A percentile compares a stretch with the other conserved stretches of the same genome.
phyloP scores from a whole-genome alignment of 1,140 invertebrate genomes.

The Diploscapter pachys region DNA sequence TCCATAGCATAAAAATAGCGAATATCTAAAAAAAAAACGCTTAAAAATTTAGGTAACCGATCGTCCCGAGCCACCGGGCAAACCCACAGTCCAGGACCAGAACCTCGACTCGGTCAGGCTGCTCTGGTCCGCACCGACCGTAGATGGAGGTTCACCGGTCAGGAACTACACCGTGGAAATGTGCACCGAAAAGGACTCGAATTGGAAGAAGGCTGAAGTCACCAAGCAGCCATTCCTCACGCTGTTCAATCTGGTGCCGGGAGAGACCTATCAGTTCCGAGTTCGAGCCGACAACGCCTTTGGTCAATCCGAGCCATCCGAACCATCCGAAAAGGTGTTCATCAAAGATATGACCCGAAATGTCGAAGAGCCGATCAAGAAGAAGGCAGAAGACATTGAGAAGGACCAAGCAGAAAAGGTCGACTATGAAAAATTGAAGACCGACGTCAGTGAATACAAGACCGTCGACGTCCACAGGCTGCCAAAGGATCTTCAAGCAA shows the following conservation, averaged over 20 bases:
- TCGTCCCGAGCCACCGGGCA: slow-evolving; percentile 36
- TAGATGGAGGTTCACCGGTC: slow-evolving; percentile 38
- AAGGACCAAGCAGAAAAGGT: slow-evolving; percentile 4
- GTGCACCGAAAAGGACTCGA: slow-evolving; percentile 30
- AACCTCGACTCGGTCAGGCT: slow-evolving; percentile 36
- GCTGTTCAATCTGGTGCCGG: slow-evolving; percentile 73
- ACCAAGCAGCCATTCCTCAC: slow-evolving; percentile 37
- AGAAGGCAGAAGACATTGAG: slow-evolving; percentile 16
- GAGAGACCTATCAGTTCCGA: slow-evolving; percentile 86
- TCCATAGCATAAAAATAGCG: too few species aligned
- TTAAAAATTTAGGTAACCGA: slow-evolving; percentile 30
- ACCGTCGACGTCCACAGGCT: slow-evolving; percentile 34
- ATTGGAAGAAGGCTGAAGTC: slow-evolving; percentile 35
- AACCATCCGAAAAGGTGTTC: slow-evolving; percentile 56
- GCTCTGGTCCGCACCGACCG: slow-evolving; percentile 26
- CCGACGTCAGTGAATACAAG: slow-evolving; percentile 27
- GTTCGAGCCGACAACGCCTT: slow-evolving; percentile 87
- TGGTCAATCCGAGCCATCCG: slow-evolving; percentile 77
- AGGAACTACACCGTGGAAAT: slow-evolving; percentile 35
- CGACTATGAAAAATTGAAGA: slow-evolving; percentile 25
- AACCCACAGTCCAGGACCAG: slow-evolving; percentile 36
- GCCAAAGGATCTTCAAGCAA: slow-evolving; percentile 38
- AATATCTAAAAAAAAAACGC: background rate
- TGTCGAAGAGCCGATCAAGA: slow-evolving; percentile 30
- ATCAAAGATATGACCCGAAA: slow-evolving; percentile 28